A percentile compares a stretch with the other conserved stretches of the same genome.
These are phyloP conservation scores for Gallirallus australis DNA, from an alignment of 2,797 vertebrate species.

Conservation along the genomic window DNA sequence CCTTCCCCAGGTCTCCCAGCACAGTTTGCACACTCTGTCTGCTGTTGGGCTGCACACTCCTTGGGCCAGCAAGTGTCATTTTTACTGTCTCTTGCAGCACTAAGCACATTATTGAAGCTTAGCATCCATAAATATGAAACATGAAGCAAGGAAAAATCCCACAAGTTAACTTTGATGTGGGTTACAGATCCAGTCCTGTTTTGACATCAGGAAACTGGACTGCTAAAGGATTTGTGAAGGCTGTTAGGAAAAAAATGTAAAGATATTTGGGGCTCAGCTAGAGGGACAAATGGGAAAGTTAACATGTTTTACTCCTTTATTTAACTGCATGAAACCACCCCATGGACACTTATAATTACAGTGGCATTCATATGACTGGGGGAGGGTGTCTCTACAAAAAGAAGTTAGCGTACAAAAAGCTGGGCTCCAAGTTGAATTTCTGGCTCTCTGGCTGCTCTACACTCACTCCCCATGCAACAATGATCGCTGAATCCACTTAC, in stretches of 20 bases:
- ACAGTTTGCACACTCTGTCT: not conserved
- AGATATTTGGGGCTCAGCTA: not conserved
- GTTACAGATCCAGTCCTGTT: not conserved
- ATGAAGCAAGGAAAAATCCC: slow-evolving; percentile 19
- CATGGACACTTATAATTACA: not conserved
- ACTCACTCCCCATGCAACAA: not conserved
- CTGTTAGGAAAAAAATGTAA: not conserved
- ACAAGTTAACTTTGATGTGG: slow-evolving; percentile 41
- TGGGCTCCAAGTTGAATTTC: not conserved
- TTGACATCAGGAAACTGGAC: slow-evolving; percentile 22
- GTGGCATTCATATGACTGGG: not conserved
- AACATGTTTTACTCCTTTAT: not conserved
- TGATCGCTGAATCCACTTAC: not conserved
- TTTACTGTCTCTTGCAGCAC: slow-evolving; percentile 6
- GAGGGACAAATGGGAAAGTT: not conserved
- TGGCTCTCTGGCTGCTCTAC: not conserved
- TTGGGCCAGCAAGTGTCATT: slow-evolving; percentile 24
- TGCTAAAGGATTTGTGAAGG: slow-evolving; percentile 31
- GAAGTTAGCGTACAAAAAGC: not conserved
- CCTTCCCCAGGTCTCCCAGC: not conserved
- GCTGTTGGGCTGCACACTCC: not conserved
- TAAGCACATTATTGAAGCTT: slow-evolving; percentile 64
- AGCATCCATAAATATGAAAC: slow-evolving; percentile 31
- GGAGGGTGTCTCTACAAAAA: not conserved
- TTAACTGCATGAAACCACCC: not conserved